A percentile compares a stretch with the other conserved stretches of the same genome.
These are phyloP conservation scores for Spicauda simplicius DNA, from an alignment of 2,888 invertebrate genomes.

Conservation along the genomic window DNA sequence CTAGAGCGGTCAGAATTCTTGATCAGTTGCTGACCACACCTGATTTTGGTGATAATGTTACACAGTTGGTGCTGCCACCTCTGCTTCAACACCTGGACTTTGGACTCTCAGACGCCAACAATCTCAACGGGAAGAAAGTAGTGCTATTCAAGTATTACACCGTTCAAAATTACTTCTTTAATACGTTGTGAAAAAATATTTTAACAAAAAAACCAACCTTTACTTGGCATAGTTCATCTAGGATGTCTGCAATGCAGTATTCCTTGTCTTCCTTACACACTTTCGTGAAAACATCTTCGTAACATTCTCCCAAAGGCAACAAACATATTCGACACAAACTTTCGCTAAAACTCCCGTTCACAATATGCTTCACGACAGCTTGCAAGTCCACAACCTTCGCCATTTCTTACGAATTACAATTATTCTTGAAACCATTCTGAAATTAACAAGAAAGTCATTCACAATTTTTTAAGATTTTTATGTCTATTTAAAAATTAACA, in stretches of 20 bases:
- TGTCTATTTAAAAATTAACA: neutral
- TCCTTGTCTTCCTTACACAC: conserved; percentile 65
- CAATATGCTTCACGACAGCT: conserved; percentile 64
- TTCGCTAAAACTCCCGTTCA: conserved; percentile 64
- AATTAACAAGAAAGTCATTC: neutral
- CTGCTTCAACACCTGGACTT: too few species aligned
- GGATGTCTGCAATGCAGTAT: conserved; percentile 68
- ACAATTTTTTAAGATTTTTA: neutral
- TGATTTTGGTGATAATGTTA: too few species aligned
- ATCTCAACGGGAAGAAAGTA: too few species aligned
- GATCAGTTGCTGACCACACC: too few species aligned
- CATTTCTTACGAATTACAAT: conserved; percentile 48
- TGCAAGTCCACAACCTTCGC: conserved; percentile 57
- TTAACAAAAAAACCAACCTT: conserved; percentile 48
- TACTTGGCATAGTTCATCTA: conserved; percentile 58
- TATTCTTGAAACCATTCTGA: neutral
- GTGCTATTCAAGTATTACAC: too few species aligned
- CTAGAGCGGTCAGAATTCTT: too few species aligned
- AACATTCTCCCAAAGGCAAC: conserved; percentile 52
- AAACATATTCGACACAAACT: conserved; percentile 71
- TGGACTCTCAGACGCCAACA: too few species aligned
- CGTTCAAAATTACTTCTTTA: too few species aligned
- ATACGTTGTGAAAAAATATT: too few species aligned
- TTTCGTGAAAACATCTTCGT: conserved; percentile 68
- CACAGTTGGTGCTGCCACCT: too few species aligned